Evolutionary conservation across 1,140 invertebrate genomes (phyloP).

Genomic region (Euura lappo): DNA sequence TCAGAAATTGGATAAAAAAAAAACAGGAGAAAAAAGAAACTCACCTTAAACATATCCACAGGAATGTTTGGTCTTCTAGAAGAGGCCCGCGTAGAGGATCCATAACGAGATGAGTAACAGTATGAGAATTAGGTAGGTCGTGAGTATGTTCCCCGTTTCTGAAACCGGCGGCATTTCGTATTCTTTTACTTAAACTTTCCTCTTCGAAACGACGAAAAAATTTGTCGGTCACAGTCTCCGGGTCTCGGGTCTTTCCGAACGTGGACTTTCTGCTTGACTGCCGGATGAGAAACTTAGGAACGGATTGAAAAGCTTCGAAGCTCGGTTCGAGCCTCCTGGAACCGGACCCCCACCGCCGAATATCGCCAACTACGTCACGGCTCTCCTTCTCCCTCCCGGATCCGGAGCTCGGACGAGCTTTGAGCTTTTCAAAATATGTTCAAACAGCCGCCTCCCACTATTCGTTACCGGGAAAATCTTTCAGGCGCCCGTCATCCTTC

Average conservation of each 20-base stretch:
- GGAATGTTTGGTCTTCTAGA: slow-evolving; percentile 42
- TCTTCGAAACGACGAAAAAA: too few species aligned
- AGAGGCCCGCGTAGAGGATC: slow-evolving; percentile 57
- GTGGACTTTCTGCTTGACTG: background rate
- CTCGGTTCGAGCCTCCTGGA: background rate
- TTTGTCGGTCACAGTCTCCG: too few species aligned
- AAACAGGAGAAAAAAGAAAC: too few species aligned
- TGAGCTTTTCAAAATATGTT: background rate
- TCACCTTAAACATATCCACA: slow-evolving; percentile 34
- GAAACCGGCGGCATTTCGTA: slow-evolving; percentile 37
- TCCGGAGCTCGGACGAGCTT: too few species aligned
- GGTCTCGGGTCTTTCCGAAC: background rate
- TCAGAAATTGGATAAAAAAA: background rate
- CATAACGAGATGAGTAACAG: slow-evolving; percentile 58
- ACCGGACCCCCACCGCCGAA: background rate
- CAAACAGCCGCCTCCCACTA: background rate
- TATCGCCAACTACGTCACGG: background rate
- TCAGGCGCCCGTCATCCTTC: too few species aligned
- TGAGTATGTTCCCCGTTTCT: slow-evolving; percentile 58
- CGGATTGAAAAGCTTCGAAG: too few species aligned
- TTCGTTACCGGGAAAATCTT: too few species aligned
- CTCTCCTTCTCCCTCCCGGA: background rate
- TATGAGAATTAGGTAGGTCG: slow-evolving; percentile 61
- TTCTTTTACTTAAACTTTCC: too few species aligned
- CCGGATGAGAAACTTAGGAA: background rate